Conservation (phyloP, 2,888 invertebrate species). For the Cactoblastis cactorum region DNA sequence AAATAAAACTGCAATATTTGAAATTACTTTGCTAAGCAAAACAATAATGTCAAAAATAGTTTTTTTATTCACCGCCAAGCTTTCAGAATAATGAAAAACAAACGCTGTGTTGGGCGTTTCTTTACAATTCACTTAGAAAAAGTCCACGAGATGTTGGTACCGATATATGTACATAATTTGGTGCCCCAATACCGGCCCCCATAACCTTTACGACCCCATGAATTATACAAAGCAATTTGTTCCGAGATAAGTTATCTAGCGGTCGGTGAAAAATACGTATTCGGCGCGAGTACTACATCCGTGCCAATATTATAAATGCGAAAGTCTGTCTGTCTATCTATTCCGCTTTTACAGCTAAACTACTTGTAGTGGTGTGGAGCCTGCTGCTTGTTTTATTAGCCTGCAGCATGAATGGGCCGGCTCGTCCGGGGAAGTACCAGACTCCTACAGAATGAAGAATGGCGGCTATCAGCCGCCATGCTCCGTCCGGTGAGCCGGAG, state of each 20-base stretch:
- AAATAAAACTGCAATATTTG: not conserved
- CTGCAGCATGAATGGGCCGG: no score
- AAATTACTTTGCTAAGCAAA: conserved; percentile 1
- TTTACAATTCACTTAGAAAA: conserved; percentile 33
- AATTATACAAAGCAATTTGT: conserved; percentile 65
- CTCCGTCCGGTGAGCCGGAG: no score
- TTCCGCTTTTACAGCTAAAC: not conserved
- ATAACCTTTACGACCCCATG: conserved; percentile 58
- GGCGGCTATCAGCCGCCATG: no score
- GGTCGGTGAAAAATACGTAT: conserved; percentile 34
- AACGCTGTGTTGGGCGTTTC: conserved; percentile 26
- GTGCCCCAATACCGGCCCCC: conserved; percentile 45
- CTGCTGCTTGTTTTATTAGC: no score
- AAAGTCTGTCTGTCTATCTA: no score
- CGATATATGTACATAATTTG: conserved; percentile 54
- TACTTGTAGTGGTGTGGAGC: no score
- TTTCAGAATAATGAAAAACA: conserved; percentile 51
- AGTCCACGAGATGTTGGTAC: conserved; percentile 21
- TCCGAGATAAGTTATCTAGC: conserved; percentile 52
- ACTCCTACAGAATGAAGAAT: no score
- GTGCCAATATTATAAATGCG: no score
- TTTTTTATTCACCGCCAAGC: conserved; percentile 27
- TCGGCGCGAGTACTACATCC: conserved; percentile 13
- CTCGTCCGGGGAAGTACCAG: no score
- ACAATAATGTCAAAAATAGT: not conserved